phyloP scores from a whole-genome alignment of 2,113 vertebrate species.

The Apaloderma vittatum region DNA sequence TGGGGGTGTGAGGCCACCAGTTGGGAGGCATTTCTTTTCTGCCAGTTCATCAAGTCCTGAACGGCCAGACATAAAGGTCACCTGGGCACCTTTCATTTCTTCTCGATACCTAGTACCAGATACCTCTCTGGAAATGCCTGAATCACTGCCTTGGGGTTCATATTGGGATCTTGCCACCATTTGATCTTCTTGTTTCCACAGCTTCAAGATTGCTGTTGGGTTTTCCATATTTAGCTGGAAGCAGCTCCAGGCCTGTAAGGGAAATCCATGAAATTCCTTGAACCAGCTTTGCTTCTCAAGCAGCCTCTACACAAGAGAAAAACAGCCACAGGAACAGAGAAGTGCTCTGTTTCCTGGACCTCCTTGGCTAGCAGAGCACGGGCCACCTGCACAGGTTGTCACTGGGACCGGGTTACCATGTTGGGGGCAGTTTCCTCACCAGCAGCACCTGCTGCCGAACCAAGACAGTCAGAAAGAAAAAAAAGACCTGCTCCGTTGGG shows the following conservation, averaged over 20 bases:
- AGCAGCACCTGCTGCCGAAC: background rate
- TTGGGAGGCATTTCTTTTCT: background rate
- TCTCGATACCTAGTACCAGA: background rate
- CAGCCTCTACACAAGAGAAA: background rate
- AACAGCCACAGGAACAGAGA: background rate
- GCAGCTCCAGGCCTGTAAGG: background rate
- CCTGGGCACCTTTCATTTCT: background rate
- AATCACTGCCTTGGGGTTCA: background rate
- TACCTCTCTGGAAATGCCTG: background rate
- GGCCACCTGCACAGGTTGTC: background rate
- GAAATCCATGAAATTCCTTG: background rate
- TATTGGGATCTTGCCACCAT: background rate
- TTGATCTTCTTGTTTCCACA: background rate
- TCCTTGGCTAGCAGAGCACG: background rate
- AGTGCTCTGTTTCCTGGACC: background rate
- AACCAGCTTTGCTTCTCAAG: background rate
- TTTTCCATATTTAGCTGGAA: background rate
- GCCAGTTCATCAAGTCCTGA: background rate
- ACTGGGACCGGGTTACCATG: background rate
- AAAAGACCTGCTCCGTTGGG: background rate
- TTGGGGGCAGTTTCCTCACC: background rate
- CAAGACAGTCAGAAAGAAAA: background rate
- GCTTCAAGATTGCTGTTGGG: background rate
- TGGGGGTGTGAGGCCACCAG: rapidly evolving
- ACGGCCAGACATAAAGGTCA: background rate